These are phyloP conservation scores for Huso huso DNA, from an alignment of 2,797 vertebrate genomes.

Conservation along the genomic window DNA sequence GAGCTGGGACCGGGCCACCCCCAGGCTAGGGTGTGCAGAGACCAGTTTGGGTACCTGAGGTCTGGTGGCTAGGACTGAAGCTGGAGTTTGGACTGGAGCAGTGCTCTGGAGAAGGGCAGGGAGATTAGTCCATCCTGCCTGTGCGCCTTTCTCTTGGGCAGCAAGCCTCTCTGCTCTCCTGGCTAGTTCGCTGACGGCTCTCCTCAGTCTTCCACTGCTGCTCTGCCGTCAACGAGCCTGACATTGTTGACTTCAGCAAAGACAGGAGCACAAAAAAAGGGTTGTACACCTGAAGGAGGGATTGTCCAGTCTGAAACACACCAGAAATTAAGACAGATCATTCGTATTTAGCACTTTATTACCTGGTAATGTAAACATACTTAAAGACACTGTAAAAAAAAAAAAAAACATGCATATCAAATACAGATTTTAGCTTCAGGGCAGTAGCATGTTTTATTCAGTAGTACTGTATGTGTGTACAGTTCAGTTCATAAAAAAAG, in stretches of 20 bases:
- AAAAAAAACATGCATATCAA: too few species aligned
- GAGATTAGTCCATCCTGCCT: conserved; percentile 10
- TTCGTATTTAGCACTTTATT: too few species aligned
- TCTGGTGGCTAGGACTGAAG: not conserved
- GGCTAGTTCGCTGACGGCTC: conserved; percentile 80
- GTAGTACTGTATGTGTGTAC: too few species aligned
- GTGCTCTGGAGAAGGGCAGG: not conserved
- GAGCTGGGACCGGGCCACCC: conserved; percentile 3
- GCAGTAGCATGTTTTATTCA: too few species aligned
- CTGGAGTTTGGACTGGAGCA: not conserved
- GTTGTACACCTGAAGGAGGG: not conserved
- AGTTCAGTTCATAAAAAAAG: too few species aligned
- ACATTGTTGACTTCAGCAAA: conserved; percentile 52
- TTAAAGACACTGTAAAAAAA: too few species aligned
- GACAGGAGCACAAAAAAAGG: too few species aligned
- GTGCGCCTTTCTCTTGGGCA: conserved; percentile 31
- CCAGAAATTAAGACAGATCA: not conserved
- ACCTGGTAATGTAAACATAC: too few species aligned
- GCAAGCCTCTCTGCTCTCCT: conserved; percentile 79
- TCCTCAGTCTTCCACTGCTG: conserved; percentile 83
- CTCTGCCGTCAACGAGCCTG: conserved; percentile 72
- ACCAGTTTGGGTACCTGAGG: conserved; percentile 13
- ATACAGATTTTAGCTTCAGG: too few species aligned
- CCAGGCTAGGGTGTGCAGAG: conserved; percentile 3
- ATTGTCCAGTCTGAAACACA: not conserved